Evolutionary conservation across 2,113 vertebrate species (phyloP), one percentile per base, ranked within the genome.

Genomic region (Rhynchopsitta pachyrhyncha): DNA sequence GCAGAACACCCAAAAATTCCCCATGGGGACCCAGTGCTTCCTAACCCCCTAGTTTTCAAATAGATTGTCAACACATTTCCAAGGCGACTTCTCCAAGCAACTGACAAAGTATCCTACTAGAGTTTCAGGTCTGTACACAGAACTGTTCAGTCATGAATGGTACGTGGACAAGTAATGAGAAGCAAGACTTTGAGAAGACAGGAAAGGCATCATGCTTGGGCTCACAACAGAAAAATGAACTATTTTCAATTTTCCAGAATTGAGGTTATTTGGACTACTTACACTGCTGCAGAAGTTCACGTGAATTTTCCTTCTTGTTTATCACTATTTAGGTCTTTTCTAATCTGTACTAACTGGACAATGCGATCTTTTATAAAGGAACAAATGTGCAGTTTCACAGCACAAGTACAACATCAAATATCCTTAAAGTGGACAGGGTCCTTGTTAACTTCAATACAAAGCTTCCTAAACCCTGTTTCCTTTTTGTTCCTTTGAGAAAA

Each of bases 371-470:
- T 17, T 67, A 78, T 66, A 63, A 67, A 64, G 11, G 14, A 67
- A 69, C 23, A 63, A 85, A 44, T 19, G 33, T 41, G 23, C 22
- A 77, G 28, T 85, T 96, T 95, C 86, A 71, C 68, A 64, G 35
- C 52, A 25, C 67, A 91, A 95, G 85, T 64, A 94, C 71, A 94
- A 64, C 93, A 97, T 87, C 96, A 94, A 97, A 96, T 97, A 97
- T 71, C 91, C 93, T 97, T 90, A 86, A 95, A 97, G 96, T 70
- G 98, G 97, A 98, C 93, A 97, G 79, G 8, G 92, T 96, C 93
- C 97, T 97, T 98, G 98, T 98, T 97, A 99, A 98, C 44, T 80
- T 98, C 98, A 99, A 98, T 98, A 98, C 98, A 98, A 98, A 96
- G 93, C 96, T 98, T 98, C 98, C 98, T 98, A 97, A 97, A 94